Conservation (phyloP, 1,140 invertebrate genomes). For the Lepidostoma basale region DNA sequence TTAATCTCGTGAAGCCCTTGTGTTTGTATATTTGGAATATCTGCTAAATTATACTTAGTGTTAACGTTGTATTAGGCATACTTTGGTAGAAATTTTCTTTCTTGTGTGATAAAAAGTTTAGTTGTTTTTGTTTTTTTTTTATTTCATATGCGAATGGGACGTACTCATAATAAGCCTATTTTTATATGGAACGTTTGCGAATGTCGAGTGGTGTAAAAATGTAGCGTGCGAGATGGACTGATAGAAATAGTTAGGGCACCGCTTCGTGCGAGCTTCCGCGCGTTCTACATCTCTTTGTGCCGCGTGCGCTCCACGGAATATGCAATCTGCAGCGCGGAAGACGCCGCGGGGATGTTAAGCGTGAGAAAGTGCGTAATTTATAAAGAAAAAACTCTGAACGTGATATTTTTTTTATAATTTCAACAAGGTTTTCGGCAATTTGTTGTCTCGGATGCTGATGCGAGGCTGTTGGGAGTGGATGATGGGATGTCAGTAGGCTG, state of each 20-base stretch:
- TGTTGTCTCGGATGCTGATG: no score
- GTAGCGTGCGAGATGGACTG: background rate
- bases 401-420: background rate
- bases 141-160: background rate
- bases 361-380: background rate
- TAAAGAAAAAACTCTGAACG: background rate
- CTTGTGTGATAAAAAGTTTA: no score
- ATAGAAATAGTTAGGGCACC: conserved; percentile 2
- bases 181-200: background rate
- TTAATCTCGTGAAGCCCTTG: no score
- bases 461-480: no score
- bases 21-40: no score
- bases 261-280: background rate
- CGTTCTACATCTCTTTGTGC: background rate
- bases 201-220: background rate
- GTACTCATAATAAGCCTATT: background rate
- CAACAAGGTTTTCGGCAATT: no score
- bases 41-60: no score
- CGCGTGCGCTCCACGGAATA: background rate
- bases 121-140: background rate
- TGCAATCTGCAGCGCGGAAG: background rate
- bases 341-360: background rate
- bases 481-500: no score
- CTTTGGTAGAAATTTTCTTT: no score
- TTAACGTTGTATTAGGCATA: no score